Base-by-base conservation (phyloP, 2,888 invertebrate genomes). In the Callyntrura sp. region DNA sequence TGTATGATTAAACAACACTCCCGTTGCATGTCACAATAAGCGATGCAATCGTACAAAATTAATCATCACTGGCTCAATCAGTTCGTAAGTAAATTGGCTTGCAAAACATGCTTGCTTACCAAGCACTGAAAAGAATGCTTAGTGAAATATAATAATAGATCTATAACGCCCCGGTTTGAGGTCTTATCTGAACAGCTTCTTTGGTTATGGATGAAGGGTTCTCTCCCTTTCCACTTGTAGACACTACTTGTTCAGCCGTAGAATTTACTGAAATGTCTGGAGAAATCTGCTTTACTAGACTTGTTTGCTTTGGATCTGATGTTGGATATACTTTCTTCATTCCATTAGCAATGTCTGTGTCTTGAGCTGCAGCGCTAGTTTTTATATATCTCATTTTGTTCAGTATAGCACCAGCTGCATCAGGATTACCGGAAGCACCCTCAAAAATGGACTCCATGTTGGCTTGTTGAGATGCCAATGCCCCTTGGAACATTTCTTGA, bases 401-500 rank as follows among this genome's bases (percentile, higher is more conserved):
- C 6, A 90, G n/a, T 9, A 90, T 48, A 3, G 70, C 43, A n/a
- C 23, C 76, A 6, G 76, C 23, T 23, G 51, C 51, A 51, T 76
- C 51, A n/a, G 55, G 23, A 51, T 78, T 85, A 14, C n/a, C 25
- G 0, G 78, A 14, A 45, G 79, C 79, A 20, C 60, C 78, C 51
- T 62, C 81, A 68, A 81, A 79, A 23, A 87, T 70, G 1, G 57
- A 8, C 4, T 88, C 88, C 25, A 60, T 68, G 8, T 82, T 81
- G 0, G 70, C 70, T 57, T 87, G 83, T 25, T 82, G 73, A 48
- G 76, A 14, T 1, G 87, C 76, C 23, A 83, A 23, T 17, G 73
- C 70, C 28, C 91, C 91, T 60, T 88, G 82, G 20, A 91, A 91
- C 86, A 91, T 89, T 83, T 89, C 81, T 35, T 88, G 68, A 51